Conservation (phyloP, 2,888 invertebrate species). For the Bombyx huttoni region DNA sequence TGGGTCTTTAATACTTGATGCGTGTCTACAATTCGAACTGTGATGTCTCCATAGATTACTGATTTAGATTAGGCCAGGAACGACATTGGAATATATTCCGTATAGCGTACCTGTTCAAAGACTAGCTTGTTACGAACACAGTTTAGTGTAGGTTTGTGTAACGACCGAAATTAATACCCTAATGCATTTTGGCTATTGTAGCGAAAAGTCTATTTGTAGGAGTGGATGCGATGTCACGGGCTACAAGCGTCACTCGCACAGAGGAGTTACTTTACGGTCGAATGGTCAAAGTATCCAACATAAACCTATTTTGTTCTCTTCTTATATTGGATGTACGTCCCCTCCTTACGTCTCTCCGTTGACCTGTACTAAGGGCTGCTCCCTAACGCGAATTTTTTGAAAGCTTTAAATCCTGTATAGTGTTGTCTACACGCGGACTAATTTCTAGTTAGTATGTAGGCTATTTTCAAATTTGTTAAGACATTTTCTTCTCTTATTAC, state of each 20-base stretch:
- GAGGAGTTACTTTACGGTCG: slow-evolving; percentile 67
- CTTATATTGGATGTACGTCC: slow-evolving; percentile 70
- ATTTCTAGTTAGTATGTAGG: no score
- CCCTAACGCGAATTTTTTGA: neutral
- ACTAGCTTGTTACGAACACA: neutral
- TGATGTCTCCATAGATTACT: slow-evolving; percentile 25
- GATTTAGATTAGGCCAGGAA: slow-evolving; percentile 16
- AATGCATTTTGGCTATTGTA: neutral
- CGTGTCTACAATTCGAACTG: slow-evolving; percentile 36
- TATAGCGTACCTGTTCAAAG: neutral
- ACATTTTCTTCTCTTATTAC: no score
- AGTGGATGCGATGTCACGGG: neutral
- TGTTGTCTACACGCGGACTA: no score
- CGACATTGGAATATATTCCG: neutral
- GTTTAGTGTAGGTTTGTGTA: neutral
- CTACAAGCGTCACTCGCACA: slow-evolving; percentile 48
- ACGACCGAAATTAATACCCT: neutral
- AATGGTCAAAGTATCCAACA: slow-evolving; percentile 72
- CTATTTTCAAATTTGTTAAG: no score
- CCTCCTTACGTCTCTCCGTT: slow-evolving; percentile 47
- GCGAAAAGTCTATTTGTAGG: neutral
- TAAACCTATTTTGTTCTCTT: slow-evolving; percentile 73
- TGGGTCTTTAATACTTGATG: slow-evolving; percentile 52
- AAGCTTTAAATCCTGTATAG: neutral
- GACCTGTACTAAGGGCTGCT: slow-evolving; percentile 53